Evolutionary conservation across 2,113 vertebrate genomes (phyloP), one percentile per base, ranked within the genome.

Genomic region (Corythornis cristatus): DNA sequence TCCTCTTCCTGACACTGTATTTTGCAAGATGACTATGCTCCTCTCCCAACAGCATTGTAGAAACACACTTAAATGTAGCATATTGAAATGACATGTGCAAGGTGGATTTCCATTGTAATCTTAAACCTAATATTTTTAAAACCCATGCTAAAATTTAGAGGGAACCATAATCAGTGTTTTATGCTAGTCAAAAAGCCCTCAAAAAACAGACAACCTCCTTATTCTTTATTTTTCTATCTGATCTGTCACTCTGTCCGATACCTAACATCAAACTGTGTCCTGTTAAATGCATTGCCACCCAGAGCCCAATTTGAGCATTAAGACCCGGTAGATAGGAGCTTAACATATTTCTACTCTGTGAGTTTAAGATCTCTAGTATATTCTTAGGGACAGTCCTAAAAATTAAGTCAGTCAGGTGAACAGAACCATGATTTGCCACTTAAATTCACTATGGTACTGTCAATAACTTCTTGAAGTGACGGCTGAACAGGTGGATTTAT

Each of bases 401-500:
- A 85, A 62, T 53, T 62, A 82, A 61, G 16, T 53, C 6, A 56
- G 21, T 46, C 78, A 92, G 64, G 58, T 88, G 72, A 93, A 64
- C 26, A 91, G 56, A 91, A 53, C 7, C 16, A 81, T 81, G 8
- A 12, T 70, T 85, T 56, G 26, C 26, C 77, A 73, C 75, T 91
- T 86, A 83, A 94, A 93, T 71, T 76, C 72, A 50, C 28, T 67
- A 12, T 50, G 54, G 18, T 46, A 42, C 33, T 91, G 43, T 80
- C 84, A 83, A 87, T n/a, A 80, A 3, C 40, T 85, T 70, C 42
- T 67, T 87, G 74, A 85, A 93, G 26, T 76, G 78, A 83, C 23
- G 18, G 54, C n/a, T 82, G 86, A 93, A 70, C 67, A 73, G 23
- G 60, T 82, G 68, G 64, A 64, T 93, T 92, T 89, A 80, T 87